These are phyloP conservation scores for Pocillopora meandrina DNA, from an alignment of 92 coral and sea anemone genomes.

Conservation along the genomic window DNA sequence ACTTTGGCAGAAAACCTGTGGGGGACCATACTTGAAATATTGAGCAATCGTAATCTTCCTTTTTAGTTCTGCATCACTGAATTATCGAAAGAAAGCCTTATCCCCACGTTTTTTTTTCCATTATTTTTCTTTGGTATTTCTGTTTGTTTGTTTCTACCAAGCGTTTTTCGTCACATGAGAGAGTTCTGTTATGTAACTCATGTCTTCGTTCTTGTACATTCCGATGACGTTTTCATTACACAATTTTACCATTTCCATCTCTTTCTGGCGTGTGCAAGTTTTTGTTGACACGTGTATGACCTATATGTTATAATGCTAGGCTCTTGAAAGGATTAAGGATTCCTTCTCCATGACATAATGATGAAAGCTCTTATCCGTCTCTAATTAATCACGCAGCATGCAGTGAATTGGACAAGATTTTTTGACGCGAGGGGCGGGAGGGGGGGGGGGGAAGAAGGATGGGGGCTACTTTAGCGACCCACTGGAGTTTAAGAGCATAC, in stretches of 20 bases:
- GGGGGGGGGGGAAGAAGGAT: too few relatives aligned
- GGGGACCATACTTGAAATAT: too few relatives aligned
- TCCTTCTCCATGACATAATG: not conserved
- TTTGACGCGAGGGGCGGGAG: too few relatives aligned
- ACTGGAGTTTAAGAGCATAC: too few relatives aligned
- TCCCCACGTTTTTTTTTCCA: not conserved
- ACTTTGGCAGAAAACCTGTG: too few relatives aligned
- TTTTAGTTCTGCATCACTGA: too few relatives aligned
- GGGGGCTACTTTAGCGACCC: too few relatives aligned
- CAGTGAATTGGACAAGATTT: too few relatives aligned
- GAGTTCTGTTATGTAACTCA: not conserved
- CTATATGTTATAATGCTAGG: not conserved
- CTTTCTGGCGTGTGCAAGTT: not conserved
- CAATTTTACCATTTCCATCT: not conserved
- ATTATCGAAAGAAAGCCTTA: too few relatives aligned
- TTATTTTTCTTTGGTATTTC: not conserved
- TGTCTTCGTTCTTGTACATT: not conserved
- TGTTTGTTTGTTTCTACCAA: not conserved
- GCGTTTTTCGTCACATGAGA: not conserved
- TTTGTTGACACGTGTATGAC: not conserved
- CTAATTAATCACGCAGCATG: too few relatives aligned
- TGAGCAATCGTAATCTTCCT: too few relatives aligned
- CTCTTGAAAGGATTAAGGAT: not conserved
- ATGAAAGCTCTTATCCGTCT: too few relatives aligned
- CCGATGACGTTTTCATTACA: not conserved